Conservation (phyloP, 2,113 vertebrate genomes). For the Theristicus caerulescens region DNA sequence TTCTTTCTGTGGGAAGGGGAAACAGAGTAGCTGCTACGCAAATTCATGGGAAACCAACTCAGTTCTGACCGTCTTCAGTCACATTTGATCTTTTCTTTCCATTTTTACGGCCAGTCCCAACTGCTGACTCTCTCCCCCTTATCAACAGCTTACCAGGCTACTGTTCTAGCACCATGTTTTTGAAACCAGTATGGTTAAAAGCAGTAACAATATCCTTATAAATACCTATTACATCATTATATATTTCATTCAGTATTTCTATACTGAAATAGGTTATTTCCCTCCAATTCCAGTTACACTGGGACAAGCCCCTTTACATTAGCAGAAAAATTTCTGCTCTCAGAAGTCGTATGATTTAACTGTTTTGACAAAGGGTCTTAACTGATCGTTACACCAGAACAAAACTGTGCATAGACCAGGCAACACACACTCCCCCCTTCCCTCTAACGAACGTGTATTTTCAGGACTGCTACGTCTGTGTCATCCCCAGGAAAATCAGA, state of each 20-base stretch:
- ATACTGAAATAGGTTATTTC: neutral
- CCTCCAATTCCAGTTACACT: neutral
- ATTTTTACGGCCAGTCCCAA: neutral
- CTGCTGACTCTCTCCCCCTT: neutral
- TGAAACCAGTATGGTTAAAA: neutral
- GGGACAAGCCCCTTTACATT: neutral
- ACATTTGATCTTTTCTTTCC: conserved; percentile 13
- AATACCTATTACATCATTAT: neutral
- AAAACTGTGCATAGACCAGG: neutral
- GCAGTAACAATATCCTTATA: neutral
- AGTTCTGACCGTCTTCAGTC: neutral
- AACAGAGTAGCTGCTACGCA: neutral
- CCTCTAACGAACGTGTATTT: neutral
- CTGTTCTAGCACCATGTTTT: neutral
- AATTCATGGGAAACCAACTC: neutral
- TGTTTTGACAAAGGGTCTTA: neutral
- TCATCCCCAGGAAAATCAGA: neutral
- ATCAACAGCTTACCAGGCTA: neutral
- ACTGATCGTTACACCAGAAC: neutral
- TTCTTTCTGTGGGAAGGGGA: neutral
- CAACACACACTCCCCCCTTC: neutral
- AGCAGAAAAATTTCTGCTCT: neutral
- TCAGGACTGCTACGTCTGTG: neutral
- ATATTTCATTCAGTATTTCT: neutral
- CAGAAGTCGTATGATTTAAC: neutral